Evolutionary conservation across 2,797 vertebrate genomes (phyloP).

Genomic region (Cirrhinus mrigala): DNA sequence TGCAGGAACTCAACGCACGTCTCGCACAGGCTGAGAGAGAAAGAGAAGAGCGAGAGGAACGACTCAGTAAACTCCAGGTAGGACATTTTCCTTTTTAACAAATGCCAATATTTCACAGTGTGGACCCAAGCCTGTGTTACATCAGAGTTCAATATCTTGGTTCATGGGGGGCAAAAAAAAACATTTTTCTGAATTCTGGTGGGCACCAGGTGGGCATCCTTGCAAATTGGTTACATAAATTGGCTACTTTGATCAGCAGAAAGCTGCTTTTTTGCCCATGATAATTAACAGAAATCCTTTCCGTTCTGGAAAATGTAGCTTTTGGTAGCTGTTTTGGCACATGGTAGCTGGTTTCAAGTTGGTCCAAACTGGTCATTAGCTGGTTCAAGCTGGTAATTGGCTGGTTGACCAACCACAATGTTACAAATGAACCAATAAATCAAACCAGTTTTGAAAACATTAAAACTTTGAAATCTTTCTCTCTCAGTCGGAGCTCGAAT

Average conservation of each 20-base stretch:
- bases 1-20: conserved; percentile 85
- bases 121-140: background rate
- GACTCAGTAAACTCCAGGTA: conserved; percentile 87
- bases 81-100: background rate
- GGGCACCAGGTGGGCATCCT: background rate
- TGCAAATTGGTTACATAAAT: background rate
- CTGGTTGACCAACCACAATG: background rate
- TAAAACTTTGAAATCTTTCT: conserved; percentile 38
- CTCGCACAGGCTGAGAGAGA: conserved; percentile 83
- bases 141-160: background rate
- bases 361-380: background rate
- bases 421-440: background rate
- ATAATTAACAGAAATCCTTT: background rate
- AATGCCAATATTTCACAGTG: background rate
- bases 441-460: background rate
- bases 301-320: background rate
- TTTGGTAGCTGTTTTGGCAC: background rate
- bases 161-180: background rate
- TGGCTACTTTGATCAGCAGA: background rate
- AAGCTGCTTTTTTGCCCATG: background rate
- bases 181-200: background rate
- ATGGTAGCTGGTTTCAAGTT: background rate
- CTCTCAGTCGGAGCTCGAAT: conserved; percentile 85
- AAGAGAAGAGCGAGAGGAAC: conserved; percentile 81
- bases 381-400: background rate